Conservation (phyloP, 2,888 invertebrate genomes). For the Euplagia quadripunctaria region DNA sequence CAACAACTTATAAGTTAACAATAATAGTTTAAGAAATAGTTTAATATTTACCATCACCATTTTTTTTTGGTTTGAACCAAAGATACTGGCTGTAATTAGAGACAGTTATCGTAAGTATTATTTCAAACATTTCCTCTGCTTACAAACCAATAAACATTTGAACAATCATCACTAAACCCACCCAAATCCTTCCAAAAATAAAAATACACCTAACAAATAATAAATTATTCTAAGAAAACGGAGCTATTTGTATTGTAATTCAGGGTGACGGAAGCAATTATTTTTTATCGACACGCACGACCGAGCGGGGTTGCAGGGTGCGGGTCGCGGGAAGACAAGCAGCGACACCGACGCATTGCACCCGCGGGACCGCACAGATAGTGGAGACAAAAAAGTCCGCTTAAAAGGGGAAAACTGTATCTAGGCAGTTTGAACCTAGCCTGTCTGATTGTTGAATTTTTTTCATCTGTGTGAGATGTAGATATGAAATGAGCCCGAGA, state of each 20-base stretch:
- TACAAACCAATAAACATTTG: too few species aligned
- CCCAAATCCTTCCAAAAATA: neutral
- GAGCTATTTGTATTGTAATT: conserved; percentile 71
- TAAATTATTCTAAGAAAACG: conserved; percentile 54
- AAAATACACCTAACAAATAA: conserved; percentile 25
- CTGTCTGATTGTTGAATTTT: conserved; percentile 12
- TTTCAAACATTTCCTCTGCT: too few species aligned
- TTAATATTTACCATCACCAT: too few species aligned
- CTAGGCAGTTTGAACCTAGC: conserved; percentile 39
- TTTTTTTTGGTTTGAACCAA: too few species aligned
- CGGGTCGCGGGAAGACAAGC: conserved; percentile 53
- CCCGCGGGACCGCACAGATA: conserved; percentile 75
- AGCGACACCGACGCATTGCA: conserved; percentile 81
- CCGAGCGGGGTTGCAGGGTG: conserved; percentile 51
- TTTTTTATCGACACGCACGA: conserved; percentile 86
- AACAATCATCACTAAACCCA: neutral
- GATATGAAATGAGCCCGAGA: too few species aligned
- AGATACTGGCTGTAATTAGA: too few species aligned
- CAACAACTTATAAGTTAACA: too few species aligned
- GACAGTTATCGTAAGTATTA: too few species aligned
- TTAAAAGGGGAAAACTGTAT: conserved; percentile 68
- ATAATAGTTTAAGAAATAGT: too few species aligned
- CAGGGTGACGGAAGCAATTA: conserved; percentile 82
- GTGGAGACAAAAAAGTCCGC: conserved; percentile 69
- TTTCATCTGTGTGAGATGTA: neutral